Conservation (phyloP, 2,113 vertebrate genomes). For the Ivindomyrus marchei region DNA sequence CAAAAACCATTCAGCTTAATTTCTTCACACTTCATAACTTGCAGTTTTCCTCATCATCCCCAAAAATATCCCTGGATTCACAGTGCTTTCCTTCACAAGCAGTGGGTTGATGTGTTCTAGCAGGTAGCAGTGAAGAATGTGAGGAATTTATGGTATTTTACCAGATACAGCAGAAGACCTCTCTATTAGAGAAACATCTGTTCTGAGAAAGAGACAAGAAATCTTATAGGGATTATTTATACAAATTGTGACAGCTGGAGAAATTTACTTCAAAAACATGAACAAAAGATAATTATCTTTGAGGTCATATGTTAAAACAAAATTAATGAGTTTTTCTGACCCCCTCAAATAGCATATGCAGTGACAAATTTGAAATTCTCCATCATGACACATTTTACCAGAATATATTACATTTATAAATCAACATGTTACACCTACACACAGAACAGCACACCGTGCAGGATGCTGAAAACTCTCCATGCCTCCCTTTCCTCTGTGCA, state of each 20-base stretch:
- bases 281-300: neutral
- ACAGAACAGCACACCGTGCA: neutral
- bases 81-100: neutral
- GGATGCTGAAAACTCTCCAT: neutral
- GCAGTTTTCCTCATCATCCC: neutral
- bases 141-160: constrained; percentile 2
- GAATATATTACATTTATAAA: neutral
- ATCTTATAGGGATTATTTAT: neutral
- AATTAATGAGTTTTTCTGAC: neutral
- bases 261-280: neutral
- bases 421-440: neutral
- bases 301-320: neutral
- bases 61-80: neutral
- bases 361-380: neutral
- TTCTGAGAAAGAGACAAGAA: neutral
- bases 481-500: neutral
- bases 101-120: constrained; percentile 6
- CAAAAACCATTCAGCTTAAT: neutral
- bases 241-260: neutral
- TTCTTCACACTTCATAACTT: neutral
- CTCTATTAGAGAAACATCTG: neutral
- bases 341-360: neutral
- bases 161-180: neutral
- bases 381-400: neutral
- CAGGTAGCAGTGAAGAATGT: constrained; percentile 11